Evolutionary conservation across 2,797 vertebrate genomes (phyloP), one percentile per base, ranked within the genome.

Genomic region (Eremophila alpestris): DNA sequence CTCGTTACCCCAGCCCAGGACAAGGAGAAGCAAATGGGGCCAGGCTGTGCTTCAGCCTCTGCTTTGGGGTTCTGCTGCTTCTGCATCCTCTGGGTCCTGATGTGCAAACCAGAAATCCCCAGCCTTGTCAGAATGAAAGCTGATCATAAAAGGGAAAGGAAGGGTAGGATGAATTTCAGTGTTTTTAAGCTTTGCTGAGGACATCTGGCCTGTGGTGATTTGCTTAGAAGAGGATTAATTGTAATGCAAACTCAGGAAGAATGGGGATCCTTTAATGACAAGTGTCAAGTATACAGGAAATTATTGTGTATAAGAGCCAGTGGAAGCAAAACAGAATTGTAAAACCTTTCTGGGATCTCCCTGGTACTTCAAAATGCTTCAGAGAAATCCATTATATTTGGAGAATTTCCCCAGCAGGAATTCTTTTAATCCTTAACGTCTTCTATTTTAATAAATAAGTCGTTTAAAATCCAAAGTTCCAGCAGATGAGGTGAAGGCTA

Each of bases 141-240:
- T 73, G 58, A 45, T 73, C 67, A 81, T 49, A 12, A 65, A 93
- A 89, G 74, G 32, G 51, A 75, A 82, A 51, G 58, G 81, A 65
- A 83, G 62, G 10, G 27, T 43, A 85, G 69, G 77, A 59, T 52
- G 77, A 73, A 70, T 90, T 90, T 83, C 59, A 63, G 67, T 84
- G 48, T 45, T 94, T 94, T 79, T 69, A 82, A 90, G 88, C 74
- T 91, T 84, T 83, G 36, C 80, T 73, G 67, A 94, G 83, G 69
- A 90, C 74, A 84, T 95, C 94, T 96, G 96, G 74, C 59, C 83
- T 59, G 45, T 1, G 22, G 80, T 67, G 91, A 74, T 94, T 95
- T 95, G 77, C 88, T 94, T 95, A 88, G 54, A 84, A 82, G 88
- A 82, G 88, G 92, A 96, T 96, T 93, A 95, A 92, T 93, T 87